Evolutionary conservation across 2,113 vertebrate genomes (phyloP), one percentile per base, ranked within the genome.

Genomic region (Dendropsophus ebraccatus): DNA sequence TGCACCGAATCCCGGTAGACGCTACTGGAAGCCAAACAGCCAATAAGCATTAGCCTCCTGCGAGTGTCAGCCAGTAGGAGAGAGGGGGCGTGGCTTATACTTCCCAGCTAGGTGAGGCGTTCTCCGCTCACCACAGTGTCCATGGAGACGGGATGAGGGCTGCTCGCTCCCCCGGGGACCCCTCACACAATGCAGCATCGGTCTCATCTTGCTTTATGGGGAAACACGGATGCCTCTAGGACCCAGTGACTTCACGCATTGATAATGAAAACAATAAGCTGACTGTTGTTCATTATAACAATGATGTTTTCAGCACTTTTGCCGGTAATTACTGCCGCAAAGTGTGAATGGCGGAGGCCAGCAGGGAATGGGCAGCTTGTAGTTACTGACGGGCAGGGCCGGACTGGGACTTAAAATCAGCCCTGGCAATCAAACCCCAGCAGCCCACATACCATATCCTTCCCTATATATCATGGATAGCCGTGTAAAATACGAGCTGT

Each of bases 111-210:
- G 23, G 37, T 12, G 73, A 50, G 73, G 73, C 14, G 3, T 72
- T 72, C 32, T 21, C 17, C 35, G 12, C 28, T 35, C 50, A 14
- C 28, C 25, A 47, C 28, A 10, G 76, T 52, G 50, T 58, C 76
- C 52, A 79, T 79, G 76, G 76, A 58, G 47, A 79, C 76, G 52
- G 76, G 41, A 25, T 75, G 41, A 56, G 75, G 6, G 13, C 56
- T 21, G 25, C 32, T 54, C 28, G 4, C 50, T 35, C 5, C 16
- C 30, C 32, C 8, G 6, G 14, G 16, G 8, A 77, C 13, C 50
- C 50, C 16, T 16, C 50, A 54, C 21, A 19, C 47, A 35, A 54
- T 56, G 75, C 25, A 7, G 7, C 5, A 75, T 75, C 45, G 72
- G 28, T 75, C 23, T 16, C 16, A 12, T 49, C 1, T 19, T 10